phyloP scores from a whole-genome alignment of 2,797 vertebrate genomes.

The Champsocephalus esox region DNA sequence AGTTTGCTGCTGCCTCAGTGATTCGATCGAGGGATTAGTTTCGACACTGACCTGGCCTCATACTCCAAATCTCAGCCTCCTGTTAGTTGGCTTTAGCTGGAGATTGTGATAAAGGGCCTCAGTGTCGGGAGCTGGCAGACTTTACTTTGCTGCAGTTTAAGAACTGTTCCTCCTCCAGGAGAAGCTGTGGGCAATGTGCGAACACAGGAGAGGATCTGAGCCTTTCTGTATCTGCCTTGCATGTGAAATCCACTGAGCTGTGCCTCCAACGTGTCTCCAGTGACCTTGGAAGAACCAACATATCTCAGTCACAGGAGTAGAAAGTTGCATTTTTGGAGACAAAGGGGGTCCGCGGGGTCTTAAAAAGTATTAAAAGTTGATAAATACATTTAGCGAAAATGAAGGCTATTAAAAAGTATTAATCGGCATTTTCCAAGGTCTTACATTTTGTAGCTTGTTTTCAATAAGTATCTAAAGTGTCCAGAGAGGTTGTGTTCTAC shows the following conservation, averaged over 20 bases:
- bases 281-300: conserved; percentile 24
- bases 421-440: too few relatives aligned
- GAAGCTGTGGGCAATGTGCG: conserved; percentile 15
- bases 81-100: conserved; percentile 48
- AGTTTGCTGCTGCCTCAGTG: neutral
- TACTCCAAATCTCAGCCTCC: conserved; percentile 11
- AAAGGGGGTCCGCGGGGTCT: too few relatives aligned
- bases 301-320: neutral
- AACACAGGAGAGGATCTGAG: conserved; percentile 1
- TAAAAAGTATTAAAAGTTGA: too few relatives aligned
- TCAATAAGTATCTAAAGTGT: too few relatives aligned
- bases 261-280: conserved; percentile 23
- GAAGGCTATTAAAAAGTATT: too few relatives aligned
- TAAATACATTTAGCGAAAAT: too few relatives aligned
- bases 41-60: conserved; percentile 17
- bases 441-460: too few relatives aligned
- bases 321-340: neutral
- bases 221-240: conserved; percentile 15
- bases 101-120: conserved; percentile 30
- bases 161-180: neutral
- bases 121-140: conserved; percentile 46
- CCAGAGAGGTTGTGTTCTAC: too few relatives aligned
- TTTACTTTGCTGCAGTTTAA: conserved; percentile 51
- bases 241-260: conserved; percentile 38
- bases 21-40: conserved; percentile 21